These are phyloP conservation scores for Larimichthys crocea DNA, from an alignment of 2,113 vertebrate species.

Conservation along the genomic window DNA sequence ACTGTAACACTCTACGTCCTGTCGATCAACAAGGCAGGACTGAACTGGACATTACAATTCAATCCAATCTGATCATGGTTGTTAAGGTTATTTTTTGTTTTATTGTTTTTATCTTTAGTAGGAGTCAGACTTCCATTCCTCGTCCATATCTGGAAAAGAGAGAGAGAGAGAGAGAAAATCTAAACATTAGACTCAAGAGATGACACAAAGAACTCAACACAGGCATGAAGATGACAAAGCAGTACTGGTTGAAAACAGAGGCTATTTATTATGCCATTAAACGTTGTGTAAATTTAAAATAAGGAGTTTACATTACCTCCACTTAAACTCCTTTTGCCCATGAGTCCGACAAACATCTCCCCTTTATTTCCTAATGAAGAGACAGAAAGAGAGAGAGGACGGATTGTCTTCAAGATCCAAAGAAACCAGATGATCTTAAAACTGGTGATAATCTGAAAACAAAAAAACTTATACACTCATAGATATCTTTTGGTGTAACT, in stretches of 20 bases:
- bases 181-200: conserved; percentile 1
- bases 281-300: not conserved
- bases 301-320: conserved; percentile 67
- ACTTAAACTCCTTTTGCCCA: conserved; percentile 74
- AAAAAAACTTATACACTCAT: not conserved
- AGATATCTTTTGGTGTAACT: rapidly evolving
- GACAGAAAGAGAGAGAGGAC: not conserved
- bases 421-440: not conserved
- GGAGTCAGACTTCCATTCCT: conserved; percentile 61
- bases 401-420: not conserved
- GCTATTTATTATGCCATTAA: not conserved
- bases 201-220: no score
- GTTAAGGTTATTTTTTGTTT: not conserved
- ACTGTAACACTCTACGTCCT: conserved; percentile 23
- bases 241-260: not conserved
- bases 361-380: conserved; percentile 75
- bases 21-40: conserved; percentile 43
- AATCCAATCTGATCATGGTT: conserved; percentile 4
- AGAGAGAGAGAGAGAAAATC: not conserved
- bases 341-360: conserved; percentile 80
- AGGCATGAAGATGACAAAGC: no score
- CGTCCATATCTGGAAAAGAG: conserved; percentile 53
- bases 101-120: conserved; percentile 44
- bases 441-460: not conserved
- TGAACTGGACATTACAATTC: not conserved